These are phyloP conservation scores for Leucozona laternaria DNA, from an alignment of 2,888 invertebrate genomes.

Conservation along the genomic window DNA sequence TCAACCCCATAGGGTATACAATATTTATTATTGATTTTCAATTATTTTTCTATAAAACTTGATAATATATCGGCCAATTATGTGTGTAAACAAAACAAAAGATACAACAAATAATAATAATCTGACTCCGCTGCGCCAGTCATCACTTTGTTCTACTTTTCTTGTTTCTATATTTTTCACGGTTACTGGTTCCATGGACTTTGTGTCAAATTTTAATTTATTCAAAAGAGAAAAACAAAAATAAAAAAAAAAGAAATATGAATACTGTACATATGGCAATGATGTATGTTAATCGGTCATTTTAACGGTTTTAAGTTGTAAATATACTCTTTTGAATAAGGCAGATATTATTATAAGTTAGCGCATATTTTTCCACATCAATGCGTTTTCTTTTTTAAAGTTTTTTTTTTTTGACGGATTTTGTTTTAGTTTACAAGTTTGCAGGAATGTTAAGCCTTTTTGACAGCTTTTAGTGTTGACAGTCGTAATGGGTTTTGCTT, in stretches of 20 bases:
- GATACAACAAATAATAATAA: slow-evolving; percentile 23
- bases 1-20: slow-evolving; percentile 12
- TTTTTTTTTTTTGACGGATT: background rate
- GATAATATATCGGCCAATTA: background rate
- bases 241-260: background rate
- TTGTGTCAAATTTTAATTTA: slow-evolving; percentile 57
- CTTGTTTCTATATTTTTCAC: slow-evolving; percentile 30
- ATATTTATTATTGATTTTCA: slow-evolving; percentile 11
- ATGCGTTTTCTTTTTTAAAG: slow-evolving; percentile 29
- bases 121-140: slow-evolving; percentile 7
- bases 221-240: slow-evolving; percentile 37
- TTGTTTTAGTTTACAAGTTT: slow-evolving; percentile 1
- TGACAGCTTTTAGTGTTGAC: background rate
- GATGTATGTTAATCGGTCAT: slow-evolving; percentile 72
- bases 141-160: slow-evolving; percentile 46
- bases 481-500: background rate
- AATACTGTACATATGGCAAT: slow-evolving; percentile 31
- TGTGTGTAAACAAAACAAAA: slow-evolving; percentile 5
- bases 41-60: background rate
- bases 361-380: slow-evolving; percentile 43
- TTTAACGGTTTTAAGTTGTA: slow-evolving; percentile 70
- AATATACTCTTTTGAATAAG: slow-evolving; percentile 48
- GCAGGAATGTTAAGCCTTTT: slow-evolving; percentile 20
- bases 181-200: slow-evolving; percentile 55
- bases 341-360: slow-evolving; percentile 30